Evolutionary conservation across 2,797 vertebrate genomes (phyloP).

Genomic region (Amblyraja radiata): DNA sequence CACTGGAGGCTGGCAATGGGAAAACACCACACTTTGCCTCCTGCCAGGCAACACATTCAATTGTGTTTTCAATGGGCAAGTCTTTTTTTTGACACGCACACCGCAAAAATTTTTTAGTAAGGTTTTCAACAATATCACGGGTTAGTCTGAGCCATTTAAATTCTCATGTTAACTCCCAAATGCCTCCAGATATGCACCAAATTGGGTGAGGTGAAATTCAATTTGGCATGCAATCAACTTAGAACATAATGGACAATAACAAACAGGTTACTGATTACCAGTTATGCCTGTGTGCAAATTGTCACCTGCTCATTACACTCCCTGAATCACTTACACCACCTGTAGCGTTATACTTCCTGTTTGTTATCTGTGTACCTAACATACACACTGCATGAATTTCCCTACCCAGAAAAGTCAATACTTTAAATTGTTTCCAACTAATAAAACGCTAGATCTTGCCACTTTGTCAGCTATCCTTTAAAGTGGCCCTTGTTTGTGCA

Average conservation of each 20-base stretch:
- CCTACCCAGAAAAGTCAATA: too few relatives aligned
- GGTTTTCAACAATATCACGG: not conserved
- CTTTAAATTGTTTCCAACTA: not conserved
- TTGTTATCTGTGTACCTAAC: not conserved
- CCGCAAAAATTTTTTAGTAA: not conserved
- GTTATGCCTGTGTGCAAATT: too few relatives aligned
- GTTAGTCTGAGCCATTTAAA: not conserved
- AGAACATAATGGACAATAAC: not conserved
- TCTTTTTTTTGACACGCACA: not conserved
- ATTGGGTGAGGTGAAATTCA: not conserved
- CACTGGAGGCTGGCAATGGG: not conserved
- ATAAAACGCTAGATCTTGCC: not conserved
- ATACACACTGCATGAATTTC: not conserved
- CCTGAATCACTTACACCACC: too few relatives aligned
- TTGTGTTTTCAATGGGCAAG: not conserved
- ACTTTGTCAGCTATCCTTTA: not conserved
- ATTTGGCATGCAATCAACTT: not conserved
- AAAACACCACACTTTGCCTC: not conserved
- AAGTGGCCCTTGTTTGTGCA: not conserved
- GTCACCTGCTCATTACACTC: not conserved
- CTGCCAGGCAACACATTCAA: not conserved
- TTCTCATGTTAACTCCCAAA: not conserved
- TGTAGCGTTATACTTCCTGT: not conserved
- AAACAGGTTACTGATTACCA: not conserved
- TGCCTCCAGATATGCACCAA: not conserved